Evolutionary conservation across 2,113 vertebrate species (phyloP).

Genomic region (Zapus hudsonius): DNA sequence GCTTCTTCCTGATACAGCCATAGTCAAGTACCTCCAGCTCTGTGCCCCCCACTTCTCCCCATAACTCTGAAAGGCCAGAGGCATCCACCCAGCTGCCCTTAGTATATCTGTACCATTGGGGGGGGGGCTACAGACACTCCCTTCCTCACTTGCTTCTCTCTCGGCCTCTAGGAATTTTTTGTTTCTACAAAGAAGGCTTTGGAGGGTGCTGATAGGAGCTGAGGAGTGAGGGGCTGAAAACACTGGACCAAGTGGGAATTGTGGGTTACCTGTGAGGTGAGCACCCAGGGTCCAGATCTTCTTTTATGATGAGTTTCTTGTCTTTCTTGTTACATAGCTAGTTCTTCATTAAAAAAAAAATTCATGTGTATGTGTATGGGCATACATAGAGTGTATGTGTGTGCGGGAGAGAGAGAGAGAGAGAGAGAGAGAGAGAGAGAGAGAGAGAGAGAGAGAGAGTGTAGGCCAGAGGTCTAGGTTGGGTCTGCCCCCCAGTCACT

Average conservation of each 20-base stretch:
- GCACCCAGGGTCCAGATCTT: neutral
- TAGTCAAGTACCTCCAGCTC: rapidly evolving
- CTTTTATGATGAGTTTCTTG: neutral
- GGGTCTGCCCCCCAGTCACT: too few relatives aligned
- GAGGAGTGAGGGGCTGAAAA: neutral
- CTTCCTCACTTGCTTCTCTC: neutral
- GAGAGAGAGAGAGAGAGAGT: too few relatives aligned
- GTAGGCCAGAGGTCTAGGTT: too few relatives aligned
- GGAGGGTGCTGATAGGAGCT: neutral
- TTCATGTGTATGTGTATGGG: too few relatives aligned
- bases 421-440: too few relatives aligned
- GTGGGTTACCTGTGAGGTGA: too few relatives aligned
- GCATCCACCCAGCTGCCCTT: neutral
- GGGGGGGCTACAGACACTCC: too few relatives aligned
- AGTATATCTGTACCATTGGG: rapidly evolving
- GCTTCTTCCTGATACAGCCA: rapidly evolving
- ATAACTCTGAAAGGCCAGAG: neutral
- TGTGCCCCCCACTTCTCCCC: too few relatives aligned
- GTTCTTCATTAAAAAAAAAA: too few relatives aligned
- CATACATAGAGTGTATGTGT: too few relatives aligned
- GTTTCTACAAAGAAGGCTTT: neutral
- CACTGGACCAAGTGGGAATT: too few relatives aligned
- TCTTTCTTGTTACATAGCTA: rapidly evolving
- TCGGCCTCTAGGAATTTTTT: neutral
- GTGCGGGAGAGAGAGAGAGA: too few relatives aligned